Evolutionary conservation across 2,797 vertebrate genomes (phyloP).

Genomic region (Danionella dracula): DNA sequence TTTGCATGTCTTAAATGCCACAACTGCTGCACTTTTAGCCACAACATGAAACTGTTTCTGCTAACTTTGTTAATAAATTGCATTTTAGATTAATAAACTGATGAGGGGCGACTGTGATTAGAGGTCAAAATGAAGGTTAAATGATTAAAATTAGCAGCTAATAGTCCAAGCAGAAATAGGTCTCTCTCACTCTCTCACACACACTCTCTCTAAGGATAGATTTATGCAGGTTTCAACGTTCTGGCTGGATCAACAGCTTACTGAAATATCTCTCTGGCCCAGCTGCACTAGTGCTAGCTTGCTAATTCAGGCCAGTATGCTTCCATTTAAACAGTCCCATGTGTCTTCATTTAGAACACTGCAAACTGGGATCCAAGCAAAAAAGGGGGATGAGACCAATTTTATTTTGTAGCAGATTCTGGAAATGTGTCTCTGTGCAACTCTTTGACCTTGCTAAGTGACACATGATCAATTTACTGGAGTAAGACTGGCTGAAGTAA

Average conservation of each 20-base stretch:
- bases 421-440: slow-evolving; percentile 61
- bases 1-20: no score
- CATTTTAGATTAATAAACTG: not conserved
- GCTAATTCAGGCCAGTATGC: slow-evolving; percentile 68
- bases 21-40: no score
- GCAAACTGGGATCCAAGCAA: slow-evolving; percentile 56
- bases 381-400: slow-evolving; percentile 48
- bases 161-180: slow-evolving; percentile 9
- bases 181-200: slow-evolving; percentile 42
- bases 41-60: no score
- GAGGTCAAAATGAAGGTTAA: slow-evolving; percentile 20
- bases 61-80: not conserved
- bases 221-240: slow-evolving; percentile 56
- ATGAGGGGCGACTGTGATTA: not conserved
- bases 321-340: slow-evolving; percentile 63
- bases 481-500: slow-evolving; percentile 52
- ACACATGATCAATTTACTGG: slow-evolving; percentile 69
- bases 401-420: slow-evolving; percentile 62
- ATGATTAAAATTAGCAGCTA: not conserved
- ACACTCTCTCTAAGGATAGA: slow-evolving; percentile 37
- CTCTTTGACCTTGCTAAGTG: slow-evolving; percentile 68
- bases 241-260: slow-evolving; percentile 63
- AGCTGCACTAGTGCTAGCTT: slow-evolving; percentile 62
- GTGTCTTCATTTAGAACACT: slow-evolving; percentile 67
- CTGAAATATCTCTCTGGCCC: slow-evolving; percentile 65